phyloP scores from a whole-genome alignment of 1,140 invertebrate genomes.

The Triops longicaudatus region DNA sequence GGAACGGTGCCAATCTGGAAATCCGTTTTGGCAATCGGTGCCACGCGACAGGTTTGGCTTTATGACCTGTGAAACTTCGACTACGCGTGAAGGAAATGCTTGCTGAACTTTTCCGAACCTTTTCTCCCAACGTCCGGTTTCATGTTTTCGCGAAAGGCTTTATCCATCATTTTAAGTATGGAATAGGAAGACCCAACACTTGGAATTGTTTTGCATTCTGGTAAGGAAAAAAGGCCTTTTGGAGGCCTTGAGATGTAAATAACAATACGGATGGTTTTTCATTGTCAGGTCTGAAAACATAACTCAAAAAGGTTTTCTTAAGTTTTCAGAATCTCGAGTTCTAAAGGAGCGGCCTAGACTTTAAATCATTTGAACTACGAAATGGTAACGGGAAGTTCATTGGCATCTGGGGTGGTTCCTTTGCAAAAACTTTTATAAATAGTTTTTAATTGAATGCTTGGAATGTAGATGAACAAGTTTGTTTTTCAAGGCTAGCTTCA shows the following conservation, averaged over 20 bases:
- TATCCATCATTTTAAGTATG: not conserved
- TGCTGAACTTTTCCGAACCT: not conserved
- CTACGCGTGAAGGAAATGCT: not conserved
- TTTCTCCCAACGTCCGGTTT: not conserved
- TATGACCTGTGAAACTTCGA: not conserved
- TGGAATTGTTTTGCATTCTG: not conserved
- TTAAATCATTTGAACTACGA: not conserved
- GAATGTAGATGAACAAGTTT: not conserved
- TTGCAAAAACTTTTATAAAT: not conserved
- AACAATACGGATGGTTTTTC: not conserved
- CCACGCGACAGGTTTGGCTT: not conserved
- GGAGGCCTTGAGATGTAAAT: not conserved
- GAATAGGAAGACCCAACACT: not conserved
- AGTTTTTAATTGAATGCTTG: not conserved
- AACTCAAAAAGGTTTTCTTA: not conserved
- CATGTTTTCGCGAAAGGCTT: not conserved
- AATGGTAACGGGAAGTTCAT: not conserved
- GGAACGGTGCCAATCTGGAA: not conserved
- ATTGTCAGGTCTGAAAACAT: not conserved
- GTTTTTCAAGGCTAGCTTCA: conserved; percentile 7
- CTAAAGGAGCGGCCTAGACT: not conserved
- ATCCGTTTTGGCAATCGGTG: not conserved
- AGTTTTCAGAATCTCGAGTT: not conserved
- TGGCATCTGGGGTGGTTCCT: not conserved
- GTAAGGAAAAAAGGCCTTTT: not conserved